A percentile compares a stretch with the other conserved stretches of the same genome.
Evolutionary conservation across 1,140 invertebrate genomes (phyloP).

Genomic region (Dendrolimus punctatus): DNA sequence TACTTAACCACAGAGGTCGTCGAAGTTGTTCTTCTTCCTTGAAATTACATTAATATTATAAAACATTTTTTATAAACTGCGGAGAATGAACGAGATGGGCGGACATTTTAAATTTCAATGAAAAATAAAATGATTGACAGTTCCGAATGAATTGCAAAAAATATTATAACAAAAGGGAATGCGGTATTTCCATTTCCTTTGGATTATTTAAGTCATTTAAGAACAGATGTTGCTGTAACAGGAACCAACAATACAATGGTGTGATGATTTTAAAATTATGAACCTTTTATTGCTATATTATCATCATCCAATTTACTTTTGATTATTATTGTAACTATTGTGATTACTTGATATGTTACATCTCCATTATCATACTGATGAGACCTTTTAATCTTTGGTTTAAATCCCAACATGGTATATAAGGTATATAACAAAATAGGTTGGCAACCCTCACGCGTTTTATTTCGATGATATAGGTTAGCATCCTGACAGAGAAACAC

Average conservation of each 20-base stretch:
- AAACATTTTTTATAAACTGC: slow-evolving; percentile 2
- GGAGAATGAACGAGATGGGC: slow-evolving; percentile 35
- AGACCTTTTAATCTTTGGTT: no score
- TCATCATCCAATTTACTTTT: not conserved
- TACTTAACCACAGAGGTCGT: no score
- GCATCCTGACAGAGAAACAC: no score
- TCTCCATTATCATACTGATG: no score
- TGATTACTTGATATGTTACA: no score
- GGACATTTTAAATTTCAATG: slow-evolving; percentile 33
- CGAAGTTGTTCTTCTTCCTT: no score
- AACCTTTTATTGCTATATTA: not conserved
- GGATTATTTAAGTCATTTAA: slow-evolving; percentile 19
- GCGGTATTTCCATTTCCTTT: slow-evolving; percentile 21
- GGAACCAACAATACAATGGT: slow-evolving; percentile 11
- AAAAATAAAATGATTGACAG: slow-evolving; percentile 47
- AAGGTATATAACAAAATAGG: no score
- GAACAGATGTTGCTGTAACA: slow-evolving; percentile 23
- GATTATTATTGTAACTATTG: no score
- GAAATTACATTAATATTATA: no score
- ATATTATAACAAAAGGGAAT: slow-evolving; percentile 24
- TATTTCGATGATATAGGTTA: no score
- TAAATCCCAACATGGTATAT: no score
- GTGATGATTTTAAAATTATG: slow-evolving; percentile 13
- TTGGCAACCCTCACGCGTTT: no score
- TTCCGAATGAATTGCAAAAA: slow-evolving; percentile 25